Conservation (phyloP, 1,140 invertebrate species). For the Drosophila triauraria region DNA sequence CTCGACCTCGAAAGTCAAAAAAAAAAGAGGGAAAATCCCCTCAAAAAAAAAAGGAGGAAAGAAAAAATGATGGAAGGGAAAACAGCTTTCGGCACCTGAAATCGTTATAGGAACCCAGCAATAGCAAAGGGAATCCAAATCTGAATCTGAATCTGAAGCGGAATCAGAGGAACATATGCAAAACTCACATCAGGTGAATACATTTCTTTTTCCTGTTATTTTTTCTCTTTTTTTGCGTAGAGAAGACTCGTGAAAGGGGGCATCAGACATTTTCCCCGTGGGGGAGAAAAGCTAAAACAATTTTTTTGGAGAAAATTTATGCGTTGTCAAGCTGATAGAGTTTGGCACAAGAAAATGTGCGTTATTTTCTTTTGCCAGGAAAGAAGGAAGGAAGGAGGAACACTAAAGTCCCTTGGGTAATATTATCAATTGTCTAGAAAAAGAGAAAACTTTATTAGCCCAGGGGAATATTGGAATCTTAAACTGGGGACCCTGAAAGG, state of each 20-base stretch:
- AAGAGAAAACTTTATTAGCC: slow-evolving; percentile 9
- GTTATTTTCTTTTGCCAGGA: not conserved
- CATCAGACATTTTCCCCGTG: slow-evolving; percentile 3
- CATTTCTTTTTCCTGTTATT: slow-evolving; percentile 11
- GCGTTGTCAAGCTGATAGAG: slow-evolving; percentile 44
- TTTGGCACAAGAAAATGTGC: slow-evolving; percentile 3
- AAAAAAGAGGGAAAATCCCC: slow-evolving; percentile 4
- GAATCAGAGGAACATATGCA: slow-evolving; percentile 43
- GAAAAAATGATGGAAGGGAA: slow-evolving; percentile 17
- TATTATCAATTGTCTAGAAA: slow-evolving; percentile 12
- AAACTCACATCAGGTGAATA: slow-evolving; percentile 47
- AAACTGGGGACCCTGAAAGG: not conserved
- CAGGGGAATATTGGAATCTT: not conserved
- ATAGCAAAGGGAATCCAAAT: slow-evolving; percentile 17
- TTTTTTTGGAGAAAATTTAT: slow-evolving; percentile 28
- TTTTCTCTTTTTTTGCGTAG: not conserved
- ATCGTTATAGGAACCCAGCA: slow-evolving; percentile 5
- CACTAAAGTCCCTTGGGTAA: slow-evolving; percentile 1
- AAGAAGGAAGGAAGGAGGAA: not conserved
- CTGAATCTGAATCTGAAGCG: slow-evolving; percentile 12
- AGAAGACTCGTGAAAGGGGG: not conserved
- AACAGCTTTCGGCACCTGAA: slow-evolving; percentile 41
- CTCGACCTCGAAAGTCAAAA: slow-evolving; percentile 67
- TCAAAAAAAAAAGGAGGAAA: not conserved
- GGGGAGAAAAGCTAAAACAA: slow-evolving; percentile 17